phyloP scores from a whole-genome alignment of 2,113 vertebrate species.

The Equus przewalskii region DNA sequence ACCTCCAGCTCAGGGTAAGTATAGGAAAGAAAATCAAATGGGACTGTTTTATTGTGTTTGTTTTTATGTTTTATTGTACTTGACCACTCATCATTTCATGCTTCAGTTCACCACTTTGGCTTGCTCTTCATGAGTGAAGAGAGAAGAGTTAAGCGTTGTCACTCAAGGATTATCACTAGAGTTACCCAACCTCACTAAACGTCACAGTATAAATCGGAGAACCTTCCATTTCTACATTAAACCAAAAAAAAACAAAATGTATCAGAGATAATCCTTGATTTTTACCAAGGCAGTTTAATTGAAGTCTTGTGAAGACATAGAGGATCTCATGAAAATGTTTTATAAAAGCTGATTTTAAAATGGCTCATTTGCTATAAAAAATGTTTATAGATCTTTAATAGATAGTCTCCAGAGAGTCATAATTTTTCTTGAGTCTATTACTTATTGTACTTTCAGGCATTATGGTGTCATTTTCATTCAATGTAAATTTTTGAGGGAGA shows the following conservation, averaged over 20 bases:
- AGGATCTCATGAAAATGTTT: conserved; percentile 66
- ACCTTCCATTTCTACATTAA: conserved; percentile 3
- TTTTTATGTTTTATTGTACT: background rate
- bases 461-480: conserved; percentile 76
- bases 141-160: conserved; percentile 9
- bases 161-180: conserved; percentile 39
- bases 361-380: conserved; percentile 60
- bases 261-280: conserved; percentile 49
- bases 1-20: conserved; percentile 41
- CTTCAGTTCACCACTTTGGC: conserved; percentile 61
- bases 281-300: conserved; percentile 62
- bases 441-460: conserved; percentile 52
- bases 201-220: conserved; percentile 69
- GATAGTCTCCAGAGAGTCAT: conserved; percentile 22
- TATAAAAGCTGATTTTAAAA: conserved; percentile 72
- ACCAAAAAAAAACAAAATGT: background rate
- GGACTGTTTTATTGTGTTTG: background rate
- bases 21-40: conserved; percentile 38
- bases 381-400: conserved; percentile 70
- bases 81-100: conserved; percentile 40
- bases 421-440: conserved; percentile 60
- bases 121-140: background rate
- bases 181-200: conserved; percentile 46
- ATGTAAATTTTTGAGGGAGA: conserved; percentile 62
- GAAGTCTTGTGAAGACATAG: conserved; percentile 61